Evolutionary conservation across 2,113 vertebrate species (phyloP), one percentile per base, ranked within the genome.

Genomic region (Corvus moneduloides): DNA sequence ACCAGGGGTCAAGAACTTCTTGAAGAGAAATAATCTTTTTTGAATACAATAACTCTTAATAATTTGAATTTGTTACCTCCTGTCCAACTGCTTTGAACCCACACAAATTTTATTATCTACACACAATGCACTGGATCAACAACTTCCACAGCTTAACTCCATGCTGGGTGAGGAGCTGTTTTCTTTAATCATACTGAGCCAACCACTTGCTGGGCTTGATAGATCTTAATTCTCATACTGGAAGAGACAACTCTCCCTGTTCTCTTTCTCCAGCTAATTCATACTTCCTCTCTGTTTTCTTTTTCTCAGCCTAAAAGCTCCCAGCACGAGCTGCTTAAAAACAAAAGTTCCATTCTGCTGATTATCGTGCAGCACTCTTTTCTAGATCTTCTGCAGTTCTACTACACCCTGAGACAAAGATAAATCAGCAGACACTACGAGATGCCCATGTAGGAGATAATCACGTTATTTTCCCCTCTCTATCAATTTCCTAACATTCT

Each of bases 331-430:
- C n/a, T 56, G 43, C 18, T 32, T 20, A n/a, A 66, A 77, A 66
- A 27, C 20, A 26, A 16, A 59, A 33, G 35, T 22, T 87, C 37
- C 11, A 5, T 46, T 87, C 49, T 73, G 21, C 8, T 64, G 10
- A 27, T 66, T 19, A 46, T 9, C 17, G 16, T 13, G 37, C 21
- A 87, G 23, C 6, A 18, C 46, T 62, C 18, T 81, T 71, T 35
- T 39, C 23, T 24, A 54, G 27, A 16, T 30, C 32, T 59, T 68
- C 54, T 76, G 10, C 2, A 1, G 9, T 64, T 87, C 41, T 39
- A 2, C 11, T 10, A 10, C 11, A 49, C n/a, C 5, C 28, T 0
- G 0, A 77, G 32, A 83, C 11, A 37, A 49, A 73, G 61, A 56
- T 5, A 68, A 52, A 44, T 16, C 69, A 68, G 51, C 13, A 75